Evolutionary conservation across 2,888 invertebrate genomes (phyloP).

Genomic region (Tiliacea citrago): DNA sequence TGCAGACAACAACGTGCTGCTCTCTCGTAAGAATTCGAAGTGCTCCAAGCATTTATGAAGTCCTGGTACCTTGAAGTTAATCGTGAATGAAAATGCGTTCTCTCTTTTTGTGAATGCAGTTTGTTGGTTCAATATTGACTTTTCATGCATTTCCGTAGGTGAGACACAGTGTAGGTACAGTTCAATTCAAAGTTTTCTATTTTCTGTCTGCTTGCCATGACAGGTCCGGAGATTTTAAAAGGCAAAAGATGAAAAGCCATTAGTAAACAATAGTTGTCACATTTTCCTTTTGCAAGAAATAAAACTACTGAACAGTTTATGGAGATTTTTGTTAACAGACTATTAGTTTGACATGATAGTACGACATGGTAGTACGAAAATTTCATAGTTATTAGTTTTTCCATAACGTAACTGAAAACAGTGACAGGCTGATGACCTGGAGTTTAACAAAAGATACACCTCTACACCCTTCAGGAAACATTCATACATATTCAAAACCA

Average conservation of each 20-base stretch:
- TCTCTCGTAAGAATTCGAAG: slow-evolving; percentile 57
- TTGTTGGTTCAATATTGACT: slow-evolving; percentile 25
- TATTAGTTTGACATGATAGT: not conserved
- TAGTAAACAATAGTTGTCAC: not conserved
- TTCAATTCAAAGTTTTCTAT: not conserved
- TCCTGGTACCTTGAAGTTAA: slow-evolving; percentile 52
- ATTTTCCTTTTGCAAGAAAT: not conserved
- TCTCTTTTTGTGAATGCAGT: slow-evolving; percentile 39
- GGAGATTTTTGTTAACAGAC: not conserved
- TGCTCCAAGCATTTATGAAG: slow-evolving; percentile 52
- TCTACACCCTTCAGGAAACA: not conserved
- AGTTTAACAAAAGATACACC: not conserved
- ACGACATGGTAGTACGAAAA: not conserved
- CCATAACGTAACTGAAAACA: not conserved
- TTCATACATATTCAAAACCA: slow-evolving; percentile 25
- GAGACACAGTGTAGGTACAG: not conserved
- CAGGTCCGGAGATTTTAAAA: not conserved
- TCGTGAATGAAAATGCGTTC: slow-evolving; percentile 43
- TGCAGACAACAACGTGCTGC: slow-evolving; percentile 54
- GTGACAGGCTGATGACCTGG: not conserved
- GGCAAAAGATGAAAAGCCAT: not conserved
- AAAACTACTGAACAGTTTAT: not conserved
- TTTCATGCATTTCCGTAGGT: slow-evolving; percentile 19
- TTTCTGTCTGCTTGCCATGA: not conserved
- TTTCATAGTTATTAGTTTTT: not conserved